Base-by-base conservation (phyloP, 2,797 vertebrate genomes). In the Brachyalestes nurse region DNA sequence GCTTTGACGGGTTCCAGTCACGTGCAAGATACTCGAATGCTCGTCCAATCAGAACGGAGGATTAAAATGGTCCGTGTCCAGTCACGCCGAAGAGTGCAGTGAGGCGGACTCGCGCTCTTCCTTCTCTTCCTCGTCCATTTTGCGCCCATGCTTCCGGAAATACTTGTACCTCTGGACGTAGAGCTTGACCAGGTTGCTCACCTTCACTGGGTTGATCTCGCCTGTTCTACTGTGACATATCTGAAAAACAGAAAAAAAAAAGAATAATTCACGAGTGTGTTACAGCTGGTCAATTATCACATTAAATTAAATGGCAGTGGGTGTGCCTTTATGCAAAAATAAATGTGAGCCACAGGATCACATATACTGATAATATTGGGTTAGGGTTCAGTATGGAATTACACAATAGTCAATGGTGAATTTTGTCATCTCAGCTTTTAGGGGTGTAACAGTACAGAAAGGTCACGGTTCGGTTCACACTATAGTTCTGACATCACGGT, bases 201-300 rank as follows among this genome's bases (percentile, higher is more conserved):
- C 97, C 91, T 97, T 98, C 69, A 98, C 96, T 0, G 97, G 97
- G 89, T 97, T 98, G 88, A 98, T 98, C 89, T 98, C 97, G n/a
- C 97, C 97, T 0, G 96, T 97, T 71, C 96, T 95, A 91, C 97
- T 98, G 91, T 98, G 97, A 91, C 97, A 97, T 84, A 97, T 98
- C 97, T 98, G 89, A 70, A 73, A 81, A 1, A 64, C 9, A 78
- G 61, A 67, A 61, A 47, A 4, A 34, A 40, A n/a, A 4, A 13
- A 25, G 0, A 47, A 28, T 42, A 13, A 58, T 57, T n/a, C 34
- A 34, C 2, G 4, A 34, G 34, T 4, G 34, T 4, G 5, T 34
- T 34, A 34, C 34, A 34, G 34, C 34, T 34, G 34, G 34, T 34
- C 34, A 49, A 14, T 34, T 34, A 49, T 49, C 9, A 14, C 9